Percentiles rank a stretch among this genome's conserved stretches.
phyloP scores from a whole-genome alignment of 2,888 invertebrate genomes.

The Ormyrus rosae region DNA sequence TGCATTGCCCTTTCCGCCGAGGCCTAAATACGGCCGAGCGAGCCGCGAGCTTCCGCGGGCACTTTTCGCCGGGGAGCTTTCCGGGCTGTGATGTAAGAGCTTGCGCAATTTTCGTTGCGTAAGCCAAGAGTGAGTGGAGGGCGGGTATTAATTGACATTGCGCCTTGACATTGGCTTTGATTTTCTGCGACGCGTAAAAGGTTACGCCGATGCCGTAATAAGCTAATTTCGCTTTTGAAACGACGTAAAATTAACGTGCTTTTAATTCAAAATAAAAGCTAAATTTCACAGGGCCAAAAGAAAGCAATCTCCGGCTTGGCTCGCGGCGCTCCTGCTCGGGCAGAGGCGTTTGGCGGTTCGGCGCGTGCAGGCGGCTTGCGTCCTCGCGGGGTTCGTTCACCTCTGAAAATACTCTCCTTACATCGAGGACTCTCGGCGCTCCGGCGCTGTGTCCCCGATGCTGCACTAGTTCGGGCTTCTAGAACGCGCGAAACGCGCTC shows the following conservation, averaged over 20 bases:
- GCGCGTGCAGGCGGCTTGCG: constrained; percentile 11
- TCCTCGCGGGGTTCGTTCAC: constrained; percentile 46
- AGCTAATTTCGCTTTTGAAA: no score
- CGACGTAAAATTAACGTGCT: no score
- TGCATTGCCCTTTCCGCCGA: constrained; percentile 55
- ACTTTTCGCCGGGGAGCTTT: no score
- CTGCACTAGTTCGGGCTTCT: background rate
- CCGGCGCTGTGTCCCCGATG: background rate
- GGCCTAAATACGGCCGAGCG: constrained; percentile 47
- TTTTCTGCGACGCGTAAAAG: no score
- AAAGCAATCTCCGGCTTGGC: constrained; percentile 3
- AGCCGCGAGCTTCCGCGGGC: background rate
- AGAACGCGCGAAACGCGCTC: constrained; percentile 54
- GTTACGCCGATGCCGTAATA: no score
- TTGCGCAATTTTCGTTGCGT: no score
- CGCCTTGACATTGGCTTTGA: no score
- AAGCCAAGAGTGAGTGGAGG: no score
- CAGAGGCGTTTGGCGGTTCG: background rate
- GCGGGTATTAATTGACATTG: no score
- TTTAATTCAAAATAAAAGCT: no score
- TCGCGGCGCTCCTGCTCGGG: background rate
- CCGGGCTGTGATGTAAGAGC: no score
- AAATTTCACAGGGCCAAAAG: background rate
- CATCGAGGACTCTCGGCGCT: constrained; percentile 53
- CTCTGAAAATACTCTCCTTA: constrained; percentile 58